Percentiles rank a stretch among this genome's conserved stretches.
phyloP scores from a whole-genome alignment of 2,888 invertebrate species.

The Molanna angustata region DNA sequence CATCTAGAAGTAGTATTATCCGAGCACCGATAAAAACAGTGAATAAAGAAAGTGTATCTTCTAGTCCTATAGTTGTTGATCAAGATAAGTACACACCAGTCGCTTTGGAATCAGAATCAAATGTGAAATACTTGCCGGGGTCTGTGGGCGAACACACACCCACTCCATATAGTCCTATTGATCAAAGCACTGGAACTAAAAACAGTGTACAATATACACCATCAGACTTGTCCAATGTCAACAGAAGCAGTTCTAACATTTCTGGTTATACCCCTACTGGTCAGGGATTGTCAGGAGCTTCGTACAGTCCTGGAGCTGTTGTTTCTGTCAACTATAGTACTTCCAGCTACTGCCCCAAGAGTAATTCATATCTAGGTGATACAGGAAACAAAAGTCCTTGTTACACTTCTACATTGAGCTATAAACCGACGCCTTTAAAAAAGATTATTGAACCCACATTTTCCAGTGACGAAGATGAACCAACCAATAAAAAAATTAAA shows the following conservation, averaged over 20 bases:
- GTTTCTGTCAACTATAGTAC: constrained; percentile 15
- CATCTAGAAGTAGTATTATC: constrained; percentile 33
- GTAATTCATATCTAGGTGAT: constrained; percentile 9
- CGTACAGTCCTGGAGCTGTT: constrained; percentile 25
- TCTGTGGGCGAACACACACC: constrained; percentile 14
- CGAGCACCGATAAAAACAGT: constrained; percentile 5
- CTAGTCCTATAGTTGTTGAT: not conserved
- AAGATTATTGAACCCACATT: constrained; percentile 47
- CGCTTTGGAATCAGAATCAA: constrained; percentile 9
- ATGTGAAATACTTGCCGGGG: constrained; percentile 18
- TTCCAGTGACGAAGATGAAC: constrained; percentile 54
- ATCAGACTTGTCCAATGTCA: constrained; percentile 15
- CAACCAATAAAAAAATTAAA: constrained; percentile 45
- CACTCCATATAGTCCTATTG: constrained; percentile 20
- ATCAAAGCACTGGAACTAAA: not conserved
- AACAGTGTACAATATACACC: constrained; percentile 12
- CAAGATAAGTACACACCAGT: constrained; percentile 17
- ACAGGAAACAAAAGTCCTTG: constrained; percentile 11
- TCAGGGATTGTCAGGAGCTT: constrained; percentile 14
- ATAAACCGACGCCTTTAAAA: constrained; percentile 48
- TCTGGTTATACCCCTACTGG: constrained; percentile 19
- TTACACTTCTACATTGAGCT: constrained; percentile 36
- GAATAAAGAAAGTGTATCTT: not conserved
- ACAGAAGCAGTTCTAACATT: constrained; percentile 1
- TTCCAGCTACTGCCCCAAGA: constrained; percentile 19